These are phyloP conservation scores for Grantiella picta DNA, from an alignment of 2,113 vertebrate species.

Conservation along the genomic window DNA sequence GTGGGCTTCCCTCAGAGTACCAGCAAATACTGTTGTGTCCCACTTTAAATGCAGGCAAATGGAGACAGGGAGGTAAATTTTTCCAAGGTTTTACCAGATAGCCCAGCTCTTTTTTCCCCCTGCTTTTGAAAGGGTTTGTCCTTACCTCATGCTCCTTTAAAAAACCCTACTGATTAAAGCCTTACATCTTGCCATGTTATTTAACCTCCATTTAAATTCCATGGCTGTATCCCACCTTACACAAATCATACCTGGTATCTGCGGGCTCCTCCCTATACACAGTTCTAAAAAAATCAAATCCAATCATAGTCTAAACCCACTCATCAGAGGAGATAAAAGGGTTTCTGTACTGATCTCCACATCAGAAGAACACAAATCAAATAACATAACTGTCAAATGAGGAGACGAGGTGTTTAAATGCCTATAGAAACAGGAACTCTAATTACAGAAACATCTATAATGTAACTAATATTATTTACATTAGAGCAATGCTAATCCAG, in stretches of 20 bases:
- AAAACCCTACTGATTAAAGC: not conserved
- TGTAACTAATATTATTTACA: conserved; percentile 67
- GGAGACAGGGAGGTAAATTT: not conserved
- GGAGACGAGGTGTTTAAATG: conserved; percentile 48
- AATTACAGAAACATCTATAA: conserved; percentile 66
- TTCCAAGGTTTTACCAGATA: not conserved
- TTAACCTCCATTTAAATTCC: conserved; percentile 11
- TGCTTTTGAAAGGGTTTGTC: not conserved
- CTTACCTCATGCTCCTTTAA: not conserved
- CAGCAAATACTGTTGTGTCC: not conserved
- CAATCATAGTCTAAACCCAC: not conserved
- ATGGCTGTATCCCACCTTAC: not conserved
- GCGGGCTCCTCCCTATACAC: not conserved
- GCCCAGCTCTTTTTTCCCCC: not conserved
- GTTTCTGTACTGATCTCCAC: conserved; percentile 25
- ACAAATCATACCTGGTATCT: not conserved
- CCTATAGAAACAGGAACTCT: conserved; percentile 63
- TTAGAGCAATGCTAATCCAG: conserved; percentile 52
- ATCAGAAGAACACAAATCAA: conserved; percentile 60
- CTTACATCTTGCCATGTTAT: not conserved
- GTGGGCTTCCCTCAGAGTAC: not conserved
- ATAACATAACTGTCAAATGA: conserved; percentile 49
- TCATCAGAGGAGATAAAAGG: conserved; percentile 26
- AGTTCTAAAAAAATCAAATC: conserved; percentile 10
- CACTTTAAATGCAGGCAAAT: not conserved